These are phyloP conservation scores for Platygyra sinensis DNA, from an alignment of 64 coral and sea anemone genomes.

Conservation along the genomic window DNA sequence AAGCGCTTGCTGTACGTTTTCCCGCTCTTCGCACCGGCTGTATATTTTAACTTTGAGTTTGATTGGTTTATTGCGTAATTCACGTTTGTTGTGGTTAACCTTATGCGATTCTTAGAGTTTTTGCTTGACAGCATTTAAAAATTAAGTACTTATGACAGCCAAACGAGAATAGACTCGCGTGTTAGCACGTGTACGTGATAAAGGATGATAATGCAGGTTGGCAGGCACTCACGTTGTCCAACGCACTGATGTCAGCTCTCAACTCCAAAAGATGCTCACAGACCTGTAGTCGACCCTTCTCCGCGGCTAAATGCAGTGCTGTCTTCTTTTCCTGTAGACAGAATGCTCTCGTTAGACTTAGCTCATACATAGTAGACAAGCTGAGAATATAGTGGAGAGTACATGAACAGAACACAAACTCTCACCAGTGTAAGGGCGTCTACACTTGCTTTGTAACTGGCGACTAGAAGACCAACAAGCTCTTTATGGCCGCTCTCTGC, in stretches of 20 bases:
- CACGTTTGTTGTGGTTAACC: too few species aligned
- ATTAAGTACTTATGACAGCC: too few species aligned
- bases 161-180: too few species aligned
- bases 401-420: background rate
- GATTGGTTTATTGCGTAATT: too few species aligned
- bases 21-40: too few species aligned
- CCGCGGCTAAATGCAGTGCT: slow-evolving; percentile 89
- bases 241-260: slow-evolving; percentile 79
- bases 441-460: slow-evolving; percentile 70
- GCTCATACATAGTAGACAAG: background rate
- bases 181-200: too few species aligned
- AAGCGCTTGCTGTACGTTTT: too few species aligned
- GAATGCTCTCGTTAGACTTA: background rate
- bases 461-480: slow-evolving; percentile 84
- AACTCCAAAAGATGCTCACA: slow-evolving; percentile 91
- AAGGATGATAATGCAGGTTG: background rate
- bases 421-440: slow-evolving; percentile 89
- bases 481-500: slow-evolving; percentile 90
- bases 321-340: slow-evolving; percentile 89
- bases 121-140: too few species aligned
- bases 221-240: slow-evolving; percentile 81
- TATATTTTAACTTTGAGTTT: too few species aligned
- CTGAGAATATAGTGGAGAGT: too few species aligned
- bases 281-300: slow-evolving; percentile 81
- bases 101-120: too few species aligned